These are phyloP conservation scores for Harpalus rubripes DNA, from an alignment of 2,888 invertebrate genomes.

Conservation along the genomic window DNA sequence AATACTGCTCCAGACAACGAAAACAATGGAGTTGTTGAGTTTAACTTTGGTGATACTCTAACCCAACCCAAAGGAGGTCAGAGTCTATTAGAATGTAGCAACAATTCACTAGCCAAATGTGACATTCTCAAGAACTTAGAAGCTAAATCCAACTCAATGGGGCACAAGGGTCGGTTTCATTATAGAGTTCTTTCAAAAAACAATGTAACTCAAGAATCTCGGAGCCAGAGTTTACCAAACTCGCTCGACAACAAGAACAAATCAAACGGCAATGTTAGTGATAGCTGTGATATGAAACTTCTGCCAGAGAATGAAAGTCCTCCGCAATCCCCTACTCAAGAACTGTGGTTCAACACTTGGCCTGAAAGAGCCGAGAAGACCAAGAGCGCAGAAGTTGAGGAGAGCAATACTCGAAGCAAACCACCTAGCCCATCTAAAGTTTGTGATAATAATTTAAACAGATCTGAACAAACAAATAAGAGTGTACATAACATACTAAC, in stretches of 20 bases:
- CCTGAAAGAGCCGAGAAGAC: constrained; percentile 77
- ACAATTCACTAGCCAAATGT: constrained; percentile 68
- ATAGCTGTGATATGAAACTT: constrained; percentile 73
- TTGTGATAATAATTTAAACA: constrained; percentile 70
- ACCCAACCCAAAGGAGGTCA: constrained; percentile 69
- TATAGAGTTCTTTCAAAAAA: constrained; percentile 71
- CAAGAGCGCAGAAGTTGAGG: constrained; percentile 72
- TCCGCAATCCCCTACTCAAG: constrained; percentile 71
- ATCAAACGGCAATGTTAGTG: constrained; percentile 69
- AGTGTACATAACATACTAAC: constrained; percentile 79
- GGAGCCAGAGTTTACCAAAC: constrained; percentile 77
- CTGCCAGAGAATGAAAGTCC: constrained; percentile 70
- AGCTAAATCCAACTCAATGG: constrained; percentile 71
- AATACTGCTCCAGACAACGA: constrained; percentile 70
- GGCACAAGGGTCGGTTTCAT: constrained; percentile 72
- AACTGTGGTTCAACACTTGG: constrained; percentile 79
- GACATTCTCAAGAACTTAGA: constrained; percentile 69
- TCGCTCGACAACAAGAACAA: constrained; percentile 74
- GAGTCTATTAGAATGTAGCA: constrained; percentile 70
- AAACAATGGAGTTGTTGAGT: constrained; percentile 68
- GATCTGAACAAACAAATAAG: constrained; percentile 67
- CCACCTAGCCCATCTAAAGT: constrained; percentile 70
- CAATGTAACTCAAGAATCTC: constrained; percentile 71
- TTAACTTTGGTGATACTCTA: constrained; percentile 69
- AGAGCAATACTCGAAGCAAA: constrained; percentile 69